A percentile compares a stretch with the other conserved stretches of the same genome.
Evolutionary conservation across 2,888 invertebrate species (phyloP).

Genomic region (Siphlonurus alternatus): DNA sequence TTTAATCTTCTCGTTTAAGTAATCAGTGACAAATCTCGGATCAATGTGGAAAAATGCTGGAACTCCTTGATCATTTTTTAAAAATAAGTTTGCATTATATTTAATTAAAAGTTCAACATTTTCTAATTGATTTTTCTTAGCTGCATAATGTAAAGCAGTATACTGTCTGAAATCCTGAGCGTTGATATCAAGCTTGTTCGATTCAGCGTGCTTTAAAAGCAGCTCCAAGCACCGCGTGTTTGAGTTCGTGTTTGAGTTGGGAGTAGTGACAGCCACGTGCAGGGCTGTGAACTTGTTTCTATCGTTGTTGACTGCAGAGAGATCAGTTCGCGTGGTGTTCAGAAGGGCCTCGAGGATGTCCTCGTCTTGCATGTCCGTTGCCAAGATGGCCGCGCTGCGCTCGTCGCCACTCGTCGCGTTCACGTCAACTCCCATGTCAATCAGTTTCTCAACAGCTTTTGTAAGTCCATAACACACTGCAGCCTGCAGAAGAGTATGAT

Average conservation of each 20-base stretch:
- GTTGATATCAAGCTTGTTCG: slow-evolving; percentile 34
- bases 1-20: slow-evolving; percentile 54
- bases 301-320: background rate
- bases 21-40: slow-evolving; percentile 48
- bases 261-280: background rate
- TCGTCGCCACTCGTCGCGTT: background rate
- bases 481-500: background rate
- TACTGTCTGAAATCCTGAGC: slow-evolving; percentile 43
- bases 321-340: background rate
- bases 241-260: background rate
- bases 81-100: slow-evolving; percentile 56
- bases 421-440: background rate
- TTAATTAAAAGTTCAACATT: slow-evolving; percentile 33
- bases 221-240: background rate
- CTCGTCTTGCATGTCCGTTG: background rate
- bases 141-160: slow-evolving; percentile 43
- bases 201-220: background rate
- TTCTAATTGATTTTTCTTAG: slow-evolving; percentile 5
- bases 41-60: slow-evolving; percentile 54
- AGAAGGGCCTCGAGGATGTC: background rate
- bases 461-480: background rate
- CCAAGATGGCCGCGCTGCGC: slow-evolving; percentile 4
- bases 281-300: background rate
- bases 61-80: slow-evolving; percentile 39
- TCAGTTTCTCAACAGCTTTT: background rate